Evolutionary conservation across 2,113 vertebrate genomes (phyloP), one percentile per base, ranked within the genome.

Genomic region (Pedetes capensis): DNA sequence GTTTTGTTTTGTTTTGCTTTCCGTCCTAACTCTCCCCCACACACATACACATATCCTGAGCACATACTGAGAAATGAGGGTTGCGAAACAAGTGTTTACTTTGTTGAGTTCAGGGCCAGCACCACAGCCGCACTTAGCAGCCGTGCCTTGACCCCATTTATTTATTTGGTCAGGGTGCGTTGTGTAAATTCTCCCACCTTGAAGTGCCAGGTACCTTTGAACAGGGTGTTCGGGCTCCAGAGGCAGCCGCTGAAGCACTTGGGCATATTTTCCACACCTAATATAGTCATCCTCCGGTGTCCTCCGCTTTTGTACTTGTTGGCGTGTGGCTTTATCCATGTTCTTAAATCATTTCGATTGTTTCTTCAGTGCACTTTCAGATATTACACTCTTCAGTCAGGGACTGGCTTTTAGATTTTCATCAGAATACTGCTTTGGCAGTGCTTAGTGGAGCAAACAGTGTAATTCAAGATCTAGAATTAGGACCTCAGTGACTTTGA

Each of bases 111-210:
- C 87, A 34, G 61, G 42, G 85, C 79, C 78, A 88, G 76, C n/a
- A 39, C 47, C 76, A 51, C 27, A 84, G n/a, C 59, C 68, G 11
- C 25, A 8, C 63, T 87, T 16, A 10, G 47, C 53, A 71, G 92
- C 79, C 0, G 0, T 64, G 34, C 71, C 81, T 42, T 82, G 71
- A 72, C 76, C 49, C n/a, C 18, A 0, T 69, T 80, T 89, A 42
- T 95, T 95, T 87, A n/a, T n/a, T n/a, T n/a, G n/a, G 91, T 37
- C n/a, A 2, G 78, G 88, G n/a, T 37, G 86, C 91, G 94, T 93
- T 96, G 90, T 95, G 51, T 96, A 78, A 90, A 61, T 93, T 81
- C 63, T 57, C n/a, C 78, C 83, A 57, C 92, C 85, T 95, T 86
- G 81, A 92, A 74, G 88, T 82, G 47, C 90, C 88, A 51, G 76